phyloP scores from a whole-genome alignment of 2,797 vertebrate species.

The Oreortyx pictus region DNA sequence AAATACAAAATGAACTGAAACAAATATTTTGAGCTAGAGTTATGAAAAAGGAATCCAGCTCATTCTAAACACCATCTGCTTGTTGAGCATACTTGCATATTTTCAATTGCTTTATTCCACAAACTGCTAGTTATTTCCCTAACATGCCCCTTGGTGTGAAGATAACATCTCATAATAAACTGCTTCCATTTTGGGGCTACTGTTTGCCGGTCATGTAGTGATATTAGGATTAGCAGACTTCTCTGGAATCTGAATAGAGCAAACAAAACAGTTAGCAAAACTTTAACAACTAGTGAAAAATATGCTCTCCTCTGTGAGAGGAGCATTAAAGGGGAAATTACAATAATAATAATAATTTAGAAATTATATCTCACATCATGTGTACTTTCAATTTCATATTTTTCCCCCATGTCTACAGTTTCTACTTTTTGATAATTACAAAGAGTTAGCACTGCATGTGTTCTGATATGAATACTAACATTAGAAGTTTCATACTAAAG shows the following conservation, averaged over 20 bases:
- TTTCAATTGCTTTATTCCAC: conserved; percentile 34
- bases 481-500: conserved; percentile 39
- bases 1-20: conserved; percentile 5
- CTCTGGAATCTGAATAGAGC: conserved; percentile 9
- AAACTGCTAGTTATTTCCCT: conserved; percentile 36
- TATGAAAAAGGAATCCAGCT: neutral
- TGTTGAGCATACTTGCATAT: conserved; percentile 13
- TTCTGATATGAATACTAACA: conserved; percentile 14
- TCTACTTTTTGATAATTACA: conserved; percentile 41
- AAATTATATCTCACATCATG: neutral
- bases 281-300: neutral
- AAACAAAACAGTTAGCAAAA: neutral
- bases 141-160: conserved; percentile 25
- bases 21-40: conserved; percentile 24
- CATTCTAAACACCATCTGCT: conserved; percentile 46
- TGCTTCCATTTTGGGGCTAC: conserved; percentile 2
- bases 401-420: neutral
- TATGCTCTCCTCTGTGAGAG: neutral
- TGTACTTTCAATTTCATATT: conserved; percentile 2
- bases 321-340: neutral
- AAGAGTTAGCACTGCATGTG: neutral
- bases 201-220: neutral
- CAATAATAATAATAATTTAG: conserved; percentile 27
- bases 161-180: conserved; percentile 41
- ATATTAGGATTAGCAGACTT: conserved; percentile 13